phyloP scores from a whole-genome alignment of 1,140 invertebrate genomes.

The Drosophila equinoxialis region DNA sequence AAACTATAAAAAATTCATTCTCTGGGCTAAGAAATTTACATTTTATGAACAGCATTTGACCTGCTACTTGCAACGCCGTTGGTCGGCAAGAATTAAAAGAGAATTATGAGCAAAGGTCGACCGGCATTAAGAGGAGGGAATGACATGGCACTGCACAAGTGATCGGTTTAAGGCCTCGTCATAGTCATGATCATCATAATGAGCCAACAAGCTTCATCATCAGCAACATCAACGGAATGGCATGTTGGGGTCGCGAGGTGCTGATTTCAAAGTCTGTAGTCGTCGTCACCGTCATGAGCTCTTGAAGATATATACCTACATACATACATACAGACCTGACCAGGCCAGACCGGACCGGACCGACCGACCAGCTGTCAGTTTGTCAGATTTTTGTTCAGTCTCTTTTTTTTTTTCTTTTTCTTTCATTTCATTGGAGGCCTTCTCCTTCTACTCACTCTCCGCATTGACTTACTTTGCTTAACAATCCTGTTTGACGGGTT shows the following conservation, averaged over 20 bases:
- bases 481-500: slow-evolving; percentile 82
- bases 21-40: too few relatives aligned
- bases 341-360: slow-evolving; percentile 61
- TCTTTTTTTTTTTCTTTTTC: slow-evolving; percentile 12
- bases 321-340: slow-evolving; percentile 35
- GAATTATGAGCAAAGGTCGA: slow-evolving; percentile 49
- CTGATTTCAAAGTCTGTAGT: slow-evolving; percentile 33
- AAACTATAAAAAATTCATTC: too few relatives aligned
- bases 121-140: slow-evolving; percentile 34
- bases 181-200: slow-evolving; percentile 33
- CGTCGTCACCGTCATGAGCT: slow-evolving; percentile 26
- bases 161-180: slow-evolving; percentile 52
- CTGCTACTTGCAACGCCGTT: slow-evolving; percentile 9
- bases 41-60: slow-evolving; percentile 25
- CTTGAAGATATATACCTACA: slow-evolving; percentile 25
- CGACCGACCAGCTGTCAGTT: slow-evolving; percentile 65
- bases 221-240: slow-evolving; percentile 32
- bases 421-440: slow-evolving; percentile 33
- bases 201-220: slow-evolving; percentile 20
- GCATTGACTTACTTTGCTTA: slow-evolving; percentile 72
- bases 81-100: slow-evolving; percentile 25
- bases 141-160: slow-evolving; percentile 50
- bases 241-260: slow-evolving; percentile 48
- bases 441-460: slow-evolving; percentile 26
- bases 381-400: slow-evolving; percentile 19